Evolutionary conservation across 2,888 invertebrate genomes (phyloP), one percentile per base, ranked within the genome.

Genomic region (Carpatolechia fugitivella): DNA sequence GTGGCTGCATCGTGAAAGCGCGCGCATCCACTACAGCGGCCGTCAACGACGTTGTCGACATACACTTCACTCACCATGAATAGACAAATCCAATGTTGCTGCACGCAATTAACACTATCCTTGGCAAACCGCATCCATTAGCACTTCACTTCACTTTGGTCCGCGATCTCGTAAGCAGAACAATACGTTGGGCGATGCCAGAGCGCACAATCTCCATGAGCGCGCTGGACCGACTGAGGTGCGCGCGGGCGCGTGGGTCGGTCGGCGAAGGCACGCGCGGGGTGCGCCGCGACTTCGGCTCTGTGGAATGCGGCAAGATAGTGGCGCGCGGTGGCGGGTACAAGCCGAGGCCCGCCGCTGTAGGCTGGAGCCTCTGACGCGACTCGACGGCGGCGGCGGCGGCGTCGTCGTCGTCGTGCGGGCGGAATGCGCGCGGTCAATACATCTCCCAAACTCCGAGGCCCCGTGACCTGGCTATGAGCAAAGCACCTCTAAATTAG

Each of bases 221-320:
- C 82, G 87, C 85, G 75, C 80, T 75, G 72, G 75, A 75, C 69
- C 83, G 81, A 87, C 85, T 86, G 85, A 80, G 73, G 60, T 44
- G 44, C 44, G 41, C 41, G 60, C 82, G 84, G 92, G 93, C 93
- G 93, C 94, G 94, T 94, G 92, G 94, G 93, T 93, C 92, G 85
- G 35, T 40, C 76, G 73, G 90, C 84, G 89, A 91, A 91, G 92
- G 93, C 92, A 88, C 89, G 90, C 90, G 76, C 76, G 78, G 78
- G 78, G 79, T 75, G 78, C 81, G 85, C 88, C 89, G 85, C 85
- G 82, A 80, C 82, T 81, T 82, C 82, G 86, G 85, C 82, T 79
- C 80, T 80, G 82, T 83, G 86, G 82, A 81, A 82, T 81, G 82
- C 80, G 81, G 81, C 79, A 75, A 78, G 80, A 79, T 77, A 80